A percentile compares a stretch with the other conserved stretches of the same genome.
These are phyloP conservation scores for Cyprinus carpio DNA, from an alignment of 2,113 vertebrate species.

Conservation along the genomic window DNA sequence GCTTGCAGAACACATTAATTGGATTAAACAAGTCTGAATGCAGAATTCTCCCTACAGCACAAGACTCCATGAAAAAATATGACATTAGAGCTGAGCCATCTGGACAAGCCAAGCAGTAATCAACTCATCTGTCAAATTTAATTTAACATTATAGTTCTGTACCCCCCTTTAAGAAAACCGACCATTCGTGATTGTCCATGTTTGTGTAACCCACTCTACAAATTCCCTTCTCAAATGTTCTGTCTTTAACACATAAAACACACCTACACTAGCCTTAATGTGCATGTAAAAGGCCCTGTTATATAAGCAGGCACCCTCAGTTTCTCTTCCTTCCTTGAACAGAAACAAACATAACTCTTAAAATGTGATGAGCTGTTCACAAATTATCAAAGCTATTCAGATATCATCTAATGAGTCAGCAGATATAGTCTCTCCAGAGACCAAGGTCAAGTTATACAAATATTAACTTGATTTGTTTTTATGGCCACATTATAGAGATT, in stretches of 20 bases:
- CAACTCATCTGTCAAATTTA: constrained; percentile 13
- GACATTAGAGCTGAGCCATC: constrained; percentile 38
- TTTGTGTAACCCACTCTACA: constrained; percentile 4
- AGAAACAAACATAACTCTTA: constrained; percentile 26
- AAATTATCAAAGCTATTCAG: constrained; percentile 4
- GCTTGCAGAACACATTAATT: constrained; percentile 1
- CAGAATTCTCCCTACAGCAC: not conserved
- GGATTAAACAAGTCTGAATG: constrained; percentile 18
- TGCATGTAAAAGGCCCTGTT: constrained; percentile 11
- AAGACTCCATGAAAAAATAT: constrained; percentile 17
- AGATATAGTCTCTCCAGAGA: not conserved
- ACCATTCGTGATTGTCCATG: not conserved
- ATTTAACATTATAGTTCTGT: constrained; percentile 7
- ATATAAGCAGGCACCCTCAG: constrained; percentile 5
- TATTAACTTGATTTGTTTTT: constrained; percentile 14
- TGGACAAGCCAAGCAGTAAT: constrained; percentile 32
- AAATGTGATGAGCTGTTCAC: not conserved
- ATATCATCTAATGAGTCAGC: not conserved
- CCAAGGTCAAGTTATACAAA: not conserved
- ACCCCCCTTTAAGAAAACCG: not conserved
- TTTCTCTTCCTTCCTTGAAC: not conserved
- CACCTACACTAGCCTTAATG: constrained; percentile 10
- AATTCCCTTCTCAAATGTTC: not conserved
- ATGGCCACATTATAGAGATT: not conserved
- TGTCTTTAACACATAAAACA: not conserved